A percentile compares a stretch with the other conserved stretches of the same genome.
Evolutionary conservation across 2,888 invertebrate genomes (phyloP).

Genomic region (Diarsia dahlii): DNA sequence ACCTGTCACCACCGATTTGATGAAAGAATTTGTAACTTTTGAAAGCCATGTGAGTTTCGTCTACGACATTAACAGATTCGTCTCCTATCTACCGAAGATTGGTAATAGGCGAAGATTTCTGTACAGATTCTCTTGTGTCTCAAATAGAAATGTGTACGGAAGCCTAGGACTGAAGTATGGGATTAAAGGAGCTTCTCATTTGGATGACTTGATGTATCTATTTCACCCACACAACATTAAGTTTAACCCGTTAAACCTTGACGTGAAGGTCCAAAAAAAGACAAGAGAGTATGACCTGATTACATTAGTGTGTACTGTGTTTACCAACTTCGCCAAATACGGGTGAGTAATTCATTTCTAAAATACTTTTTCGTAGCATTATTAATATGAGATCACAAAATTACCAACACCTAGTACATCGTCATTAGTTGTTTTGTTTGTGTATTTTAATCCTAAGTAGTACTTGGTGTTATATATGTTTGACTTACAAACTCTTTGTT

Average conservation of each 20-base stretch:
- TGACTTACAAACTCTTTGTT: not conserved
- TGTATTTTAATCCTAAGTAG: not conserved
- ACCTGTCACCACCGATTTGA: slow-evolving; percentile 52
- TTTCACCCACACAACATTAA: not conserved
- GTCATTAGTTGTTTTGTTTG: too few species aligned
- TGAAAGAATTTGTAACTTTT: slow-evolving; percentile 70
- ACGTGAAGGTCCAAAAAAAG: slow-evolving; percentile 70
- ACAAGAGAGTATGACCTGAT: slow-evolving; percentile 74
- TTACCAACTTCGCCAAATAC: slow-evolving; percentile 76
- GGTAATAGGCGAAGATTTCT: slow-evolving; percentile 45
- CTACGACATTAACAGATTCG: slow-evolving; percentile 63
- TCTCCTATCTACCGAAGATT: slow-evolving; percentile 42
- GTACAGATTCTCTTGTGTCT: slow-evolving; percentile 70
- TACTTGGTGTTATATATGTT: not conserved
- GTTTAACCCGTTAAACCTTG: slow-evolving; percentile 65
- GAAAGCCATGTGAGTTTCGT: slow-evolving; percentile 63
- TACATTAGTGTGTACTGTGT: slow-evolving; percentile 73
- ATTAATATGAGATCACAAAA: not conserved
- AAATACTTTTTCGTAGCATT: not conserved
- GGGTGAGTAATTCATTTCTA: not conserved
- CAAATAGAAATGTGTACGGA: slow-evolving; percentile 75
- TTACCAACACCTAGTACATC: too few species aligned
- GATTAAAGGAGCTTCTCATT: slow-evolving; percentile 74
- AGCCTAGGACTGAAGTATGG: slow-evolving; percentile 69
- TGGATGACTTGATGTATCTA: slow-evolving; percentile 80